phyloP scores from a whole-genome alignment of 2,888 invertebrate genomes.

The Morpho helenor region DNA sequence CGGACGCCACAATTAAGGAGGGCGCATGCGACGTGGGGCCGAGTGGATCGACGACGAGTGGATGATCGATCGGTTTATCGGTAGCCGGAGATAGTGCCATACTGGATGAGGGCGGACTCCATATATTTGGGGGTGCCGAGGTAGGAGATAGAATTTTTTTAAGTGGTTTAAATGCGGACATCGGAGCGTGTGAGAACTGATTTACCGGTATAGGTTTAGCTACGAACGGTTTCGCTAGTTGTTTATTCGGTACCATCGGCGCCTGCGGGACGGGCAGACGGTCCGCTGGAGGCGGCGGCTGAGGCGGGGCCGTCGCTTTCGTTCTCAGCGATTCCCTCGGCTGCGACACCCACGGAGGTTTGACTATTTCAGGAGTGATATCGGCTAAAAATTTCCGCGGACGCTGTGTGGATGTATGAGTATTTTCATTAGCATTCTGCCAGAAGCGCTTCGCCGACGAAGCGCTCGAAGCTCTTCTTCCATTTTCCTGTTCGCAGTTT shows the following conservation, averaged over 20 bases:
- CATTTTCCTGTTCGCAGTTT: constrained; percentile 61
- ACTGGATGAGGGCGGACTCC: constrained; percentile 65
- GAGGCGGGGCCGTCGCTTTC: constrained; percentile 26
- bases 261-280: constrained; percentile 20
- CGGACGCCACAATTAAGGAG: constrained; percentile 62
- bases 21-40: constrained; percentile 38
- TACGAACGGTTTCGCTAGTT: constrained; percentile 62
- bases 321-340: constrained; percentile 48
- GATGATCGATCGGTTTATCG: constrained; percentile 39
- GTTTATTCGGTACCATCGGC: constrained; percentile 48
- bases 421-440: constrained; percentile 80
- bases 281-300: constrained; percentile 21
- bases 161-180: constrained; percentile 86
- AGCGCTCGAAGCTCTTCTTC: constrained; percentile 63
- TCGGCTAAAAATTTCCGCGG: constrained; percentile 46
- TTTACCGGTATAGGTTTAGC: constrained; percentile 82
- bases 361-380: constrained; percentile 49
- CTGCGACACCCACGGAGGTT: constrained; percentile 65
- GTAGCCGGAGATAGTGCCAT: constrained; percentile 46
- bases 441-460: constrained; percentile 80
- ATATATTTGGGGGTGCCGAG: constrained; percentile 52
- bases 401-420: constrained; percentile 38
- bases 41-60: constrained; percentile 34
- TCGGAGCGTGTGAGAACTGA: constrained; percentile 87
- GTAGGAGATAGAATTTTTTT: constrained; percentile 62